Percentiles rank a stretch among this genome's conserved stretches.
Conservation (phyloP, 2,113 vertebrate species). For the Trinectes maculatus region DNA sequence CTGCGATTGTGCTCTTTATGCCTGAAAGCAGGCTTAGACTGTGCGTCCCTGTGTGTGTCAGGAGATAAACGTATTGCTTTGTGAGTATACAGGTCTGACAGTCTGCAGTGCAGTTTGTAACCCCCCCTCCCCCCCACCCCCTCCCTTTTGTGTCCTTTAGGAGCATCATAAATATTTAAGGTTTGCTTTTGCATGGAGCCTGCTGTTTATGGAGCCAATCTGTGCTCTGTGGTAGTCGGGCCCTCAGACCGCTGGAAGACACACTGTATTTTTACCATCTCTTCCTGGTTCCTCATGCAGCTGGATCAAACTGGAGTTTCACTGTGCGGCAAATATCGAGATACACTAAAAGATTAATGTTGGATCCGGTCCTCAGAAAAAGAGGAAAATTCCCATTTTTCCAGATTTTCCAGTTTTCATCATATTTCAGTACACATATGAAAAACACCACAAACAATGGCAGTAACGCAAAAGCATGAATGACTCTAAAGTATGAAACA, state of each 20-base stretch:
- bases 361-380: background rate
- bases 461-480: no score
- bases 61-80: slow-evolving; percentile 5
- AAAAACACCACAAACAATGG: no score
- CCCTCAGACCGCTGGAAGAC: slow-evolving; percentile 5
- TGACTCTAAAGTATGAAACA: background rate
- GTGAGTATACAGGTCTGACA: slow-evolving; percentile 12
- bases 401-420: no score
- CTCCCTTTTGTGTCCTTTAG: slow-evolving; percentile 32
- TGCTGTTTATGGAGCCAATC: slow-evolving; percentile 45
- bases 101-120: slow-evolving; percentile 28
- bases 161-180: slow-evolving; percentile 59
- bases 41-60: slow-evolving; percentile 7
- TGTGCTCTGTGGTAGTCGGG: slow-evolving; percentile 20
- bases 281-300: background rate
- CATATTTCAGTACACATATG: no score
- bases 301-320: background rate
- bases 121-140: background rate
- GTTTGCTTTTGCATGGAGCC: slow-evolving; percentile 25
- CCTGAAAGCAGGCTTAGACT: slow-evolving; percentile 5
- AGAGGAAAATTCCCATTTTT: no score
- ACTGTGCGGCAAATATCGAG: background rate
- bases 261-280: background rate
- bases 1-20: background rate
- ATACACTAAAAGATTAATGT: background rate